Conservation (phyloP, 2,888 invertebrate genomes). For the Polyploca ridens region DNA sequence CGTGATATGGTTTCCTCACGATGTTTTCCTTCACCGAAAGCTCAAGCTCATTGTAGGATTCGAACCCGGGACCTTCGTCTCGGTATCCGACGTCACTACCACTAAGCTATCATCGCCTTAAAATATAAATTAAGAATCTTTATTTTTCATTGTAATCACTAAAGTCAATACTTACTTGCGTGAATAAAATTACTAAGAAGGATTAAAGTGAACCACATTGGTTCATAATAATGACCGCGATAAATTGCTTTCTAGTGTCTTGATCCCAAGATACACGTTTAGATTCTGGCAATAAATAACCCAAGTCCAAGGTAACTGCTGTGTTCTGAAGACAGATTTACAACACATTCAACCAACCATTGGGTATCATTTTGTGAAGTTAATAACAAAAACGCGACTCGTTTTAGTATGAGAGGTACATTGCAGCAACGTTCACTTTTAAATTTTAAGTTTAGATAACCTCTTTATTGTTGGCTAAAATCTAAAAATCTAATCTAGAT, state of each 20-base stretch:
- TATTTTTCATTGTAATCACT: not conserved
- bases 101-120: no score
- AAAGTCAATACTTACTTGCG: not conserved
- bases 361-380: conserved; percentile 33
- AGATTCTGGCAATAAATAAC: conserved; percentile 56
- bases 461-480: not conserved
- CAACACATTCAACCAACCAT: conserved; percentile 17
- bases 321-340: conserved; percentile 31
- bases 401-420: not conserved
- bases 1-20: no score
- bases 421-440: not conserved
- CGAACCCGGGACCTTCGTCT: no score
- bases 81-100: no score
- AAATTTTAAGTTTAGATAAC: not conserved
- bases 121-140: no score
- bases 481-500: conserved; percentile 9
- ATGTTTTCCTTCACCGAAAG: no score
- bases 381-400: conserved; percentile 27
- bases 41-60: no score
- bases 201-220: conserved; percentile 7
- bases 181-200: not conserved
- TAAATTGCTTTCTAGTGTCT: conserved; percentile 26
- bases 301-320: conserved; percentile 50
- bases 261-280: conserved; percentile 30
- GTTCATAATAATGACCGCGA: conserved; percentile 13